Conservation (phyloP, 2,888 invertebrate species). For the Lysandra bellargus region DNA sequence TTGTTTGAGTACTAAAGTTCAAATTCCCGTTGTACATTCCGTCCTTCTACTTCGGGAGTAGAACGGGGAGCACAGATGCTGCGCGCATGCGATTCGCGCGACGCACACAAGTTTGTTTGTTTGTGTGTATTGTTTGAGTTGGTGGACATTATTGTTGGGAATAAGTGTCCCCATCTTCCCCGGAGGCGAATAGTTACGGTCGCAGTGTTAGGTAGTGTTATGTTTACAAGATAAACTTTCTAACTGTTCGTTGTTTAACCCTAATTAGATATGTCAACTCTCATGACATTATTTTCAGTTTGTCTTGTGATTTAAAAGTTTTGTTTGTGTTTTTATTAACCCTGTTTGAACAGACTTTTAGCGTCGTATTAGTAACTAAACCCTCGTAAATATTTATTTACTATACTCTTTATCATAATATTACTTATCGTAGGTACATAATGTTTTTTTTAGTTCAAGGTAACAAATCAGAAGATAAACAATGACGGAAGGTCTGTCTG, state of each 20-base stretch:
- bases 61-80: slow-evolving; percentile 75
- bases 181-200: slow-evolving; percentile 42
- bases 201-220: slow-evolving; percentile 39
- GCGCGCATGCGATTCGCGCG: slow-evolving; percentile 71
- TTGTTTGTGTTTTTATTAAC: neutral
- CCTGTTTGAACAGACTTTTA: neutral
- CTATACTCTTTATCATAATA: too few species aligned
- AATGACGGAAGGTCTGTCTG: too few species aligned
- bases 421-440: too few species aligned
- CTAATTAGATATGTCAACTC: neutral
- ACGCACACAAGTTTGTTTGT: slow-evolving; percentile 49
- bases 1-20: neutral
- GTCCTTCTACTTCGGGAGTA: slow-evolving; percentile 46
- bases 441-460: too few species aligned
- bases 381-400: too few species aligned
- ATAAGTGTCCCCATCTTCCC: slow-evolving; percentile 50
- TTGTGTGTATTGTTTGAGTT: slow-evolving; percentile 62
- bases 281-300: neutral
- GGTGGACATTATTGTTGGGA: slow-evolving; percentile 69
- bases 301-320: neutral
- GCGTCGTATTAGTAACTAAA: too few species aligned
- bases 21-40: slow-evolving; percentile 40
- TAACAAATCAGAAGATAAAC: too few species aligned
- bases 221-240: slow-evolving; percentile 28
- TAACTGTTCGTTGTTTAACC: neutral